Evolutionary conservation across 2,113 vertebrate species (phyloP), one percentile per base, ranked within the genome.

Genomic region (Fregetta grallaria): DNA sequence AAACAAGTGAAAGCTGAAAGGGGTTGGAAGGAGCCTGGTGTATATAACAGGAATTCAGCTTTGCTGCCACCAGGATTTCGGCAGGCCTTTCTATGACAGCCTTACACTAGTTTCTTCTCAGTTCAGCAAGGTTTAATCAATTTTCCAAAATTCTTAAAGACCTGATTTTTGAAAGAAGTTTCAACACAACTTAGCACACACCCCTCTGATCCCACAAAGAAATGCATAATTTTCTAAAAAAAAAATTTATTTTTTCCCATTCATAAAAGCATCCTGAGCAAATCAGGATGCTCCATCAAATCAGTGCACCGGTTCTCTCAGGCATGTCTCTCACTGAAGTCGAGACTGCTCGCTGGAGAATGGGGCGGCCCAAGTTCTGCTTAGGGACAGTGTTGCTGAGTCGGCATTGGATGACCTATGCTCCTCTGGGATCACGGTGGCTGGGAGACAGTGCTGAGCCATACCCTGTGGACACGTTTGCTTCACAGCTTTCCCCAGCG

Each of bases 21-120:
- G 66, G 19, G 9, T 50, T 79, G 32, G 84, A 81, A 63, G 59
- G n/a, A 95, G 18, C 16, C 91, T 92, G 90, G 73, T 82, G 74
- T 95, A 66, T 92, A 34, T 87, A 75, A 91, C 59, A 95, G 76
- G 79, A 97, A 96, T 90, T 92, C 85, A 90, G 71, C 88, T 92
- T 88, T 82, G 53, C 90, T 91, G 73, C 61, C 81, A 94, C 81
- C 71, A 66, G 38, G 50, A 72, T 78, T 92, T 83, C 88, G 90
- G 62, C 67, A 92, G 81, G 22, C 65, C 78, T 95, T 92, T 75
- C 90, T 72, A 18, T 65, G 78, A 72, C 72, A 88, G 56, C 47
- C 47, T 93, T 70, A 53, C 11, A 50, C 49, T 62, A 34, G 14
- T 83, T 58, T 72, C 53, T 89, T 73, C 82, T 76, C 71, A 84